Conservation (phyloP, 2,797 vertebrate species). For the Onychomys torridus region DNA sequence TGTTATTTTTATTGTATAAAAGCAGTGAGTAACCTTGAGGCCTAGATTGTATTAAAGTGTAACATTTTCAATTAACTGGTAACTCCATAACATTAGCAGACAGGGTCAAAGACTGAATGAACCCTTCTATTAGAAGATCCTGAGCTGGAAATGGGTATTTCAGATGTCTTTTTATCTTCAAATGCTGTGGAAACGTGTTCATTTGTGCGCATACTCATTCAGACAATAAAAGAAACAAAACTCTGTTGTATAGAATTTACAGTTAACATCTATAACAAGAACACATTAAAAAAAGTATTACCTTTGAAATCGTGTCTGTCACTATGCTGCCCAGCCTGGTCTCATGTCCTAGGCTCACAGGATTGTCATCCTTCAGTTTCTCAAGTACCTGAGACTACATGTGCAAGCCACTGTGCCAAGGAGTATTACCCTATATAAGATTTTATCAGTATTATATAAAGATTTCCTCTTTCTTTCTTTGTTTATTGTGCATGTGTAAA, state of each 20-base stretch:
- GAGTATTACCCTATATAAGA: not conserved
- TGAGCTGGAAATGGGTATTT: not conserved
- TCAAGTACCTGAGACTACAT: not conserved
- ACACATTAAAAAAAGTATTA: slow-evolving; percentile 33
- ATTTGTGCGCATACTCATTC: not conserved
- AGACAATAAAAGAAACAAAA: not conserved
- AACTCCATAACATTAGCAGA: not conserved
- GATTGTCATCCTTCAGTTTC: not conserved
- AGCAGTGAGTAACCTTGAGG: slow-evolving; percentile 11
- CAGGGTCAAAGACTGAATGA: not conserved
- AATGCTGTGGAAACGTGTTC: not conserved
- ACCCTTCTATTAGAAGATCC: not conserved
- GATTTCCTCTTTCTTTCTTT: not conserved
- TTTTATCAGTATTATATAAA: not conserved
- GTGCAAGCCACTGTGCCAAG: not conserved
- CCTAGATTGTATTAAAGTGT: not conserved
- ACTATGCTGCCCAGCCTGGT: not conserved
- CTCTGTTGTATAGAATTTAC: not conserved
- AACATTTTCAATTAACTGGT: slow-evolving; percentile 6
- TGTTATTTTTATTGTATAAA: slow-evolving; percentile 26
- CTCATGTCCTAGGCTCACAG: not conserved
- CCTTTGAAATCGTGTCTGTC: not conserved
- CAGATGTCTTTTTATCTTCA: not conserved
- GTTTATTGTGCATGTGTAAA: not conserved
- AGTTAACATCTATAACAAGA: slow-evolving; percentile 32